Evolutionary conservation across 2,113 vertebrate species (phyloP), one percentile per base, ranked within the genome.

Genomic region (Chloropsis hardwickii): DNA sequence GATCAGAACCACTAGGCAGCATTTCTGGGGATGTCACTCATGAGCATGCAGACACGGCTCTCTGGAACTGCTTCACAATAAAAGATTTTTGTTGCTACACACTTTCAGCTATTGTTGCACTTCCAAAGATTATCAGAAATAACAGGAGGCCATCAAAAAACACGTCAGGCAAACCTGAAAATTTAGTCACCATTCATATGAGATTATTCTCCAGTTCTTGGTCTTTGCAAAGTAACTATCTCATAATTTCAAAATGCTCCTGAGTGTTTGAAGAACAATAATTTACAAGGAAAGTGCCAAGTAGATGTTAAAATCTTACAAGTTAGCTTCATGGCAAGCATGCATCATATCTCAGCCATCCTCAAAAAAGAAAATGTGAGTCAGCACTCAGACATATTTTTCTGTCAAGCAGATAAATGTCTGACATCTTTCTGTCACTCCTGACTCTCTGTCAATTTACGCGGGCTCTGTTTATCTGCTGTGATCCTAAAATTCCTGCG

Each of bases 51-150:
- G 65, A 18, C 33, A 28, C 6, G 22, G 33, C 37, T 88, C 29
- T 80, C 86, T 83, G 66, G 39, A 83, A 54, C 8, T 27, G 14
- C 28, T 61, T 90, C 89, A 91, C 21, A 78, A 45, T 28, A 94
- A 66, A 83, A 67, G n/a, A 37, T 71, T 53, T 90, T 88, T 95
- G 31, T 92, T 91, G 83, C 25, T 85, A 80, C 64, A 96, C 57
- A 73, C 11, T 90, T 86, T 23, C n/a, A 57, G 35, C 35, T 81
- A 81, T 67, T 81, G 28, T 24, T 92, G 35, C 51, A 45, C 57
- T 40, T 77, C 35, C 58, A 65, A 48, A 79, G 33, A 73, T 51
- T 81, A 47, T 62, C 37, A 81, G 45, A 95, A 35, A 81, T 85
- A 70, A 90, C 66, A 81, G n/a, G 61, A 97, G 2, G 9, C 28